Evolutionary conservation across 2,797 vertebrate species (phyloP), one percentile per base, ranked within the genome.

Genomic region (Megalops cyprinoides): DNA sequence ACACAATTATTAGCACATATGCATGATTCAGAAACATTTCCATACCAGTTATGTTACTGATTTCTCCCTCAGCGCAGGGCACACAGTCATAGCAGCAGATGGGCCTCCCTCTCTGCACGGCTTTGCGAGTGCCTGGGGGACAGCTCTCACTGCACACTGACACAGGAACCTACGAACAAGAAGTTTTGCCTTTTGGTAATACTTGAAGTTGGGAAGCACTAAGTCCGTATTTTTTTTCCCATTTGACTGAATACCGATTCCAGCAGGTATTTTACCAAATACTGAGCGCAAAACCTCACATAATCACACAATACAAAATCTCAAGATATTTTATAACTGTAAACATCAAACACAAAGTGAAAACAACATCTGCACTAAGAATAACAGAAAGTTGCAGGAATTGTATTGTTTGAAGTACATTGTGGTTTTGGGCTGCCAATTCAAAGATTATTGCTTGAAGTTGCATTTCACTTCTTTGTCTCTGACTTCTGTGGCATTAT

Each of bases 1-100:
- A 67, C 28, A 15, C 31, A 39, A 77, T 12, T 77, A 51, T 14
- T 42, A 14, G 39, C 20, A n/a, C 5, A 8, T 28, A 51, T 34
- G 5, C 46, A 51, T 18, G 51, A 34, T 46, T 28, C 6, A 51
- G 25, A 9, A 53, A n/a, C 28, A 14, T 76, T 37, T 56, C 74
- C 67, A 15, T 79, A 90, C 84, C 86, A 87, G 82, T 89, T 20
- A 74, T 84, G 37, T 89, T 87, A 44, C 82, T 87, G 78, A 90
- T 87, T 78, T 85, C 82, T 83, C 88, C 88, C 69, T 82, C 81
- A 60, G 87, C 80, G 79, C 83, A 84, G 44, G 65, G 44, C 67
- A 83, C 77, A 78, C 85, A 88, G 39, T 83, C 82, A 82, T 83
- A 90, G 82, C 87, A 91, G 82, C 85, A 87, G 79, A 82, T 69